A percentile compares a stretch with the other conserved stretches of the same genome.
phyloP scores from a whole-genome alignment of 1,140 invertebrate genomes.

The Penaeus indicus region DNA sequence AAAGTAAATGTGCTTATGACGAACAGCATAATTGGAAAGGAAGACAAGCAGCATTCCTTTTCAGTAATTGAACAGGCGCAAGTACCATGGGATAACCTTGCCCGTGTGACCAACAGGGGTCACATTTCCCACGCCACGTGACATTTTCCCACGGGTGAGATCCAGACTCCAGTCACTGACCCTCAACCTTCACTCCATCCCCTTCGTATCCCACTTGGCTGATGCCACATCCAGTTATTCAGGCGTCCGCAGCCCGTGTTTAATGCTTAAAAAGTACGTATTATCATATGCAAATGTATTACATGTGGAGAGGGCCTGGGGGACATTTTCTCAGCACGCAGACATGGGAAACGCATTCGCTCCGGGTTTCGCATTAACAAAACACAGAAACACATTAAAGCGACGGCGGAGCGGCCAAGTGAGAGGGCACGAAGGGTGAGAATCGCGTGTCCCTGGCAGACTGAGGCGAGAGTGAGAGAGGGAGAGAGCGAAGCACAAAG shows the following conservation, averaged over 20 bases:
- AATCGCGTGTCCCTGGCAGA: too few species aligned
- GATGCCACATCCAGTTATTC: not conserved
- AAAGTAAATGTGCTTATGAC: too few species aligned
- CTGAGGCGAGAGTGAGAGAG: not conserved
- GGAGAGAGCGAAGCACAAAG: conserved; percentile 4
- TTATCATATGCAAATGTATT: too few species aligned
- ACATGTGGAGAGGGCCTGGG: too few species aligned
- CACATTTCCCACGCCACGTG: not conserved
- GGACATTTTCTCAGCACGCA: too few species aligned
- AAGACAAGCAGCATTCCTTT: too few species aligned
- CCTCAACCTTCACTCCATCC: not conserved
- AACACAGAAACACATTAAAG: conserved; percentile 14
- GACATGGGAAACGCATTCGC: too few species aligned
- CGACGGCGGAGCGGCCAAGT: not conserved
- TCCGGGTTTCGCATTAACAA: not conserved
- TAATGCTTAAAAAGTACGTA: too few species aligned
- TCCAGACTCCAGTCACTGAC: not conserved
- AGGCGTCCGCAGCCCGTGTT: not conserved
- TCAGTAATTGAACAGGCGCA: too few species aligned
- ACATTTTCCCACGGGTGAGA: not conserved
- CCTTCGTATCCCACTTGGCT: not conserved
- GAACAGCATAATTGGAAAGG: too few species aligned
- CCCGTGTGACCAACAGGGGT: not conserved
- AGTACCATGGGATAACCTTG: too few species aligned
- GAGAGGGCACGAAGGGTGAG: not conserved